Base-by-base conservation (phyloP, 2,888 invertebrate species). In the Cephus sareptanus region DNA sequence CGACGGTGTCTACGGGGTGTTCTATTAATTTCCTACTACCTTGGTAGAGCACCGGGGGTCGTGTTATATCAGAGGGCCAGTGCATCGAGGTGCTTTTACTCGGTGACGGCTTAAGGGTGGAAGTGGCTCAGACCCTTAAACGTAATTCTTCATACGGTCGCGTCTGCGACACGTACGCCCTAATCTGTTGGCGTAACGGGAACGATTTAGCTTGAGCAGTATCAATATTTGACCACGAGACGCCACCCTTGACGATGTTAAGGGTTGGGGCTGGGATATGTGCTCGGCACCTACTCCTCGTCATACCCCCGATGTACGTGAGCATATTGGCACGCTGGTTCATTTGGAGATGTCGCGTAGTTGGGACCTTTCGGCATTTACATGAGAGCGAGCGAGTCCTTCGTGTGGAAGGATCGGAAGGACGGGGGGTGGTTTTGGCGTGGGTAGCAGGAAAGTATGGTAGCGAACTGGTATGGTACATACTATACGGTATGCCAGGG, bases 181-280 rank as follows among this genome's bases (percentile, higher is more conserved):
- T 87, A 87, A 87, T 88, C 87, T 86, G 87, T 87, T 87, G 84
- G 86, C 83, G 87, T 83, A 87, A 85, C 82, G 81, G 56, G 83
- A 84, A 83, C 86, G 85, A 88, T 87, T 87, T 86, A 83, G 84
- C 82, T 81, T 76, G 83, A 81, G 81, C 85, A 86, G 87, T 88
- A 89, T 88, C 89, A 89, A 89, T 89, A 89, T 89, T 89, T 89
- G 88, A 88, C 83, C 84, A 85, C 83, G 85, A 83, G 86, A 83
- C 85, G 82, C 83, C 82, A 81, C 83, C 31, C 13, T 71, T 31
- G 31, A 23, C 33, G 34, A 34, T 6, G 71, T 31, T 71, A 34
- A 12, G 33, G 23, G 9, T 6, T 0, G 3, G 71, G 71, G 33
- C 12, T 30, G 33, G 33, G 31, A 33, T 71, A 56, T 9, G 9